Base-by-base conservation (phyloP, 1,140 invertebrate genomes). In the Mylabris phalerata region DNA sequence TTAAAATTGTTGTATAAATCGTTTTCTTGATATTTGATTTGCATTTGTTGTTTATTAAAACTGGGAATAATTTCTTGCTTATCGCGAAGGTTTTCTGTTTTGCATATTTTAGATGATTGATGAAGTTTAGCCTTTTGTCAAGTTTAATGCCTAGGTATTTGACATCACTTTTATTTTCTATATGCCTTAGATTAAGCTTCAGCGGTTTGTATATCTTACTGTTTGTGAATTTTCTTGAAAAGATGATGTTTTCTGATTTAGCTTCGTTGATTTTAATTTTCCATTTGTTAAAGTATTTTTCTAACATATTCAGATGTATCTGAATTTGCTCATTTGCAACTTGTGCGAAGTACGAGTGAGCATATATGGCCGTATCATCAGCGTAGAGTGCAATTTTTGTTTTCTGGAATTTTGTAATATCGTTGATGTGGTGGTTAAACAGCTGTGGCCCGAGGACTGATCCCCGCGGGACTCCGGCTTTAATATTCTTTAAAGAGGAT, bases 241-340 rank as follows among this genome's bases (percentile, higher is more conserved):
- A 65, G 44, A 63, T 48, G 42, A 63, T 65, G 24, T 55, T 41
- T 63, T 63, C 55, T 7, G 68, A 72, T 65, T 73, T 73, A 0
- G 6, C 45, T 38, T 55, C 47, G 51, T 72, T 71, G 43, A 71
- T 11, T 26, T 48, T 25, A n/a, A 65, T 65, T 58, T 67, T 66
- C 67, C 68, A 73, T 49, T 61, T 59, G n/a, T n/a, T 51, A 46
- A 66, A 73, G 32, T 56, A 73, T 45, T 59, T 42, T 57, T 68
- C 62, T 6, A 73, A 40, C 2, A 65, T 45, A 19, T 66, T 61
- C 19, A 67, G 48, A 32, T 69, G 62, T 3, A 66, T 65, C 60
- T 71, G 64, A 9, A 71, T 50, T 65, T 71, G 63, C 61, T 66
- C 68, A 0, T 67, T 62, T 0, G 65, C 65, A 5, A 69, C 63